These are phyloP conservation scores for Gnathonemus echidnorhynchus DNA, from an alignment of 2,113 vertebrate genomes.

Conservation along the genomic window DNA sequence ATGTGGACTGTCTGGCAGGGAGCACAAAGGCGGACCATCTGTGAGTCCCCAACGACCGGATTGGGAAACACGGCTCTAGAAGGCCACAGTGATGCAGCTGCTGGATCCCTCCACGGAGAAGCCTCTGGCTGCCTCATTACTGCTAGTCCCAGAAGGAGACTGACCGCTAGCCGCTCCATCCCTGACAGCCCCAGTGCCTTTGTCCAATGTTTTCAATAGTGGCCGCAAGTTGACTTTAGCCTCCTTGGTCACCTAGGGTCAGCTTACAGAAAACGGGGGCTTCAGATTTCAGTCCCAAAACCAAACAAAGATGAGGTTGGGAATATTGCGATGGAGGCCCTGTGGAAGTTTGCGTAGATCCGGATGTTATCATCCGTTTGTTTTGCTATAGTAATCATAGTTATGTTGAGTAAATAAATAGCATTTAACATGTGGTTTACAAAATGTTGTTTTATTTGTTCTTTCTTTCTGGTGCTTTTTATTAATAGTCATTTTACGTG, in stretches of 20 bases:
- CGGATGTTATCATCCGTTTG: neutral
- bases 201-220: constrained; percentile 34
- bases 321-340: neutral
- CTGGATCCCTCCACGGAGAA: neutral
- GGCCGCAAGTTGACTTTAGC: constrained; percentile 17
- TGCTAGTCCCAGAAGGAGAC: constrained; percentile 28
- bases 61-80: neutral
- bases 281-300: constrained; percentile 1
- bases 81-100: constrained; percentile 25
- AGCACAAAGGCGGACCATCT: neutral
- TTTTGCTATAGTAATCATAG: neutral
- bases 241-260: constrained; percentile 23
- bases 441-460: neutral
- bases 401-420: neutral
- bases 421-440: neutral
- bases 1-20: neutral
- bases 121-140: neutral
- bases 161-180: constrained; percentile 23
- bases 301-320: neutral
- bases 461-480: neutral
- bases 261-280: constrained; percentile 21
- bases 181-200: constrained; percentile 10
- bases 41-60: neutral
- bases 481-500: neutral
- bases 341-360: neutral